Evolutionary conservation across 2,888 invertebrate genomes (phyloP).

Genomic region (Tuta absoluta): DNA sequence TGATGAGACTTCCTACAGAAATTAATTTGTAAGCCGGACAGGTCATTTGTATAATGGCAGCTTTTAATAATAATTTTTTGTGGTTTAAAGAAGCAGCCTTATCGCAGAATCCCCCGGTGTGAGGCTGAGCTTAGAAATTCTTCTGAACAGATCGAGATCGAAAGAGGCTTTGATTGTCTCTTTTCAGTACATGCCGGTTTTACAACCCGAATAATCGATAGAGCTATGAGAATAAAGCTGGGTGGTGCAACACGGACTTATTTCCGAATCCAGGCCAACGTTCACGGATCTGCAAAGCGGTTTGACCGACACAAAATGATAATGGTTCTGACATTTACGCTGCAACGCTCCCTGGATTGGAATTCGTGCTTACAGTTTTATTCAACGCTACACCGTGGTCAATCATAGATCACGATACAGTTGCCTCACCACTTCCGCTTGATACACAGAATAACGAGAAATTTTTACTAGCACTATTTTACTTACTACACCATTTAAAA

Average conservation of each 20-base stretch:
- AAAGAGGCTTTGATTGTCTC: no score
- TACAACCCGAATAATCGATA: neutral
- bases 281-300: conserved; percentile 60
- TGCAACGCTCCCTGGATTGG: conserved; percentile 46
- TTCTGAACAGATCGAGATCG: no score
- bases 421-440: conserved; percentile 24
- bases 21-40: no score
- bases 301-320: conserved; percentile 57
- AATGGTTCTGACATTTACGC: conserved; percentile 60
- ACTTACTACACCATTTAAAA: no score
- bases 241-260: conserved; percentile 31
- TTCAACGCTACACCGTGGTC: conserved; percentile 43
- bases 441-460: neutral
- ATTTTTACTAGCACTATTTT: neutral
- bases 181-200: neutral
- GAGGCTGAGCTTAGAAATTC: no score
- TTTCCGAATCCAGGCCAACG: conserved; percentile 57
- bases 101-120: no score
- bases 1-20: no score
- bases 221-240: conserved; percentile 1
- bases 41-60: no score
- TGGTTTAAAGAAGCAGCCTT: no score
- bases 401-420: conserved; percentile 60
- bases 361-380: conserved; percentile 51
- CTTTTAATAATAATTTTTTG: no score